These are phyloP conservation scores for Mungos mungo DNA, from an alignment of 2,113 vertebrate species.

Conservation along the genomic window DNA sequence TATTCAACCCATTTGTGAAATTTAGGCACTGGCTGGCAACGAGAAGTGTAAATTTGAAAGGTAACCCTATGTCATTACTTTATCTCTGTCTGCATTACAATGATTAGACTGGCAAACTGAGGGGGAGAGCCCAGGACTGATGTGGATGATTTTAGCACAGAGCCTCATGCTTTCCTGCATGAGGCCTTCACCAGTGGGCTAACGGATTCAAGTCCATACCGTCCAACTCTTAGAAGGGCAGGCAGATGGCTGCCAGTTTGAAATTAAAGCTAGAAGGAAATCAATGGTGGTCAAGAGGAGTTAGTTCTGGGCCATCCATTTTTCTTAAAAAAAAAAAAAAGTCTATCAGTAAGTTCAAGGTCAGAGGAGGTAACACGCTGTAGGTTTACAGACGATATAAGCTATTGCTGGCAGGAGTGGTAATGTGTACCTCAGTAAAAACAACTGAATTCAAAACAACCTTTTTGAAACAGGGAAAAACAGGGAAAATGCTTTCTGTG, in stretches of 20 bases:
- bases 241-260: neutral
- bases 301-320: neutral
- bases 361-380: neutral
- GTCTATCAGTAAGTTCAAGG: neutral
- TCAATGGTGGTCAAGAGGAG: neutral
- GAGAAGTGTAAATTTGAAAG: neutral
- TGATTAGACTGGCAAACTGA: slow-evolving; percentile 43
- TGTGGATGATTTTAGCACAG: slow-evolving; percentile 11
- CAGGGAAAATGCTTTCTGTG: neutral
- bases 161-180: neutral
- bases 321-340: neutral
- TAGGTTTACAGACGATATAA: neutral
- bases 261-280: slow-evolving; percentile 39
- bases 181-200: neutral
- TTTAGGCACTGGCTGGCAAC: neutral
- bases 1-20: slow-evolving; percentile 15
- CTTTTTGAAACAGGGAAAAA: slow-evolving; percentile 17
- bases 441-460: neutral
- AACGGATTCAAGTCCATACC: neutral
- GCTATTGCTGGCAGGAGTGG: neutral
- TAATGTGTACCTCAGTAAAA: slow-evolving; percentile 51
- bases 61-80: neutral
- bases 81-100: slow-evolving; percentile 19
- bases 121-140: slow-evolving; percentile 48
- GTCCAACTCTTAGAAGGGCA: neutral